Base-by-base conservation (phyloP, 2,797 vertebrate species). In the Diplodus sargus region DNA sequence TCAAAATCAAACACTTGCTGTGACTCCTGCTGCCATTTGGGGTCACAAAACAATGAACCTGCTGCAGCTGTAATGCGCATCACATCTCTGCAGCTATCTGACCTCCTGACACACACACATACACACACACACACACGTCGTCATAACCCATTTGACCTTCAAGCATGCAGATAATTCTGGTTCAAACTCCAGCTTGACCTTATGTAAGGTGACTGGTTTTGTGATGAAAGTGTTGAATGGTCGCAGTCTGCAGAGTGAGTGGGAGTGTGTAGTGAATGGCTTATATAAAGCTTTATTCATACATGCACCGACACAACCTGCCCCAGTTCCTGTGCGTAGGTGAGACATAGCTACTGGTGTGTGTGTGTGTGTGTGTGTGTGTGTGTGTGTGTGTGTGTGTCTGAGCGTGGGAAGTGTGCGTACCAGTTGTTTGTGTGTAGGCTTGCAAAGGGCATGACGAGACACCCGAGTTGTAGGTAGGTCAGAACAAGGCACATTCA, bases 231-330 rank as follows among this genome's bases (percentile, higher is more conserved):
- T 82, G 74, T 23, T 90, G 86, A 89, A 89, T 89, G 87, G 87
- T 22, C 0, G 45, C 74, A 48, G 87, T 70, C 70, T 79, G 82
- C 80, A 79, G 48, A 51, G 73, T 28, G 85, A 85, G 91, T 90
- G 80, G 85, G 89, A 78, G 83, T 14, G 6, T 51, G 85, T 59
- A 83, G 76, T 93, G 91, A 92, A 91, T 87, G 91, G 69, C 82
- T 92, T 92, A 91, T 81, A 90, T 90, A 93, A 92, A 92, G 87
- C 82, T 82, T 74, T 85, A 91, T 91, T 87, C 87, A 89, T 82
- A 84, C 84, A 58, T 23, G 76, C 76, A 77, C 67, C 61, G 51
- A 80, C 72, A 79, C 87, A 79, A 85, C 85, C 89, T 87, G 89
- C 81, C 64, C 86, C 85, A 85, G 76, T 88, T 93, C 82, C 86